Evolutionary conservation across 2,113 vertebrate genomes (phyloP), one percentile per base, ranked within the genome.

Genomic region (Trogon melanurus): DNA sequence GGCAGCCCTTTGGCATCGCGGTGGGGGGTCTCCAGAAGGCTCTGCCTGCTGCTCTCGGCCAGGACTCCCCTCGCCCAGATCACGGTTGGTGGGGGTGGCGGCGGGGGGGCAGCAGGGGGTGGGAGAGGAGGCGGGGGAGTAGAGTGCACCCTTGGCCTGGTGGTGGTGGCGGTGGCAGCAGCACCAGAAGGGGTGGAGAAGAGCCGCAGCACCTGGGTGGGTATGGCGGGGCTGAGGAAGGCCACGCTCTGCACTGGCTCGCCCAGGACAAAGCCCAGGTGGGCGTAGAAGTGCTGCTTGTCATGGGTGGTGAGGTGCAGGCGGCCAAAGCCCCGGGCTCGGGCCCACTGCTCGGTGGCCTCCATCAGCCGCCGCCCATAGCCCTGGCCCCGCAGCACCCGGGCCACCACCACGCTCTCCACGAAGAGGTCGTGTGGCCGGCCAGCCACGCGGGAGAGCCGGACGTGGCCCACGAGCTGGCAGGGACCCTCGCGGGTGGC

Each of bases 261-360:
- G 0, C 98, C 98, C 61, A 98, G 96, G n/a, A 78, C 87, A 4
- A 98, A 99, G 66, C 99, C 99, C 45, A 99, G 95, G 94, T 99
- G 99, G 58, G 98, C 97, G 9, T 99, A 99, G 96, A 99, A 99
- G 72, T 98, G 94, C 96, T 99, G 98, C 96, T 99, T 99, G 80
- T 99, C 99, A 0, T 99, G 99, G 9, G 99, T 99, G 84, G 98
- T 99, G 76, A 99, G 98, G 88, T 97, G 98, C 56, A 99, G 97
- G 36, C 97, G 97, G 53, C 11, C 50, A 82, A 98, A 99, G 32
- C 99, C 98, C 53, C 95, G 96, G 36, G 81, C 89, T 34, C 47
- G 97, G 17, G 99, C 98, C 54, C 99, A 99, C 23, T 8, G 90
- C 96, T 99, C 99, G 0, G 98, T 97, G 86, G 98, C 98, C 84